Evolutionary conservation across 2,113 vertebrate genomes (phyloP).

Genomic region (Nettapus auritus): DNA sequence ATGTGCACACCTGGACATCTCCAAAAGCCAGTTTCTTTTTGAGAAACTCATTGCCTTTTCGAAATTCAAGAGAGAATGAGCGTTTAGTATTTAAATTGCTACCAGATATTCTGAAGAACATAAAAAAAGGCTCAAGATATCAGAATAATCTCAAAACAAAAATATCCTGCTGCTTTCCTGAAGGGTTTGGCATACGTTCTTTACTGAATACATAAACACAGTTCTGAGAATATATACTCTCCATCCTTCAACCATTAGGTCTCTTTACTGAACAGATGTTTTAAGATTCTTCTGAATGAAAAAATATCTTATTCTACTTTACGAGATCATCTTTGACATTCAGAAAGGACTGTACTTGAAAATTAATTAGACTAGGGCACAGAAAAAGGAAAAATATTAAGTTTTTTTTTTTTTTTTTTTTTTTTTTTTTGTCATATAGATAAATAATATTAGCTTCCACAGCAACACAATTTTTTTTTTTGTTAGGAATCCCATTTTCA

Average conservation of each 20-base stretch:
- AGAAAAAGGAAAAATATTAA: background rate
- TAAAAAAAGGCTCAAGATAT: background rate
- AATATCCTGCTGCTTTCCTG: slow-evolving; percentile 8
- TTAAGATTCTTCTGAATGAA: background rate
- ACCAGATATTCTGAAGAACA: background rate
- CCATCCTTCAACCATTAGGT: background rate
- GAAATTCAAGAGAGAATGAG: background rate
- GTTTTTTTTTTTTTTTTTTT: background rate
- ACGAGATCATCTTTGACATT: background rate
- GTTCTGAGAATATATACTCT: background rate
- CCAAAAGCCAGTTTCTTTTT: background rate
- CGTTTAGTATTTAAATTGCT: background rate
- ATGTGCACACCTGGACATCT: background rate
- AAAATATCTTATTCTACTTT: background rate
- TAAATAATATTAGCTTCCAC: background rate
- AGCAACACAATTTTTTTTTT: background rate
- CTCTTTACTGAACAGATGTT: background rate
- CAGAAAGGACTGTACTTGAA: background rate
- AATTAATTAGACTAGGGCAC: background rate
- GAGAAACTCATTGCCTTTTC: background rate
- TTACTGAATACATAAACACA: background rate
- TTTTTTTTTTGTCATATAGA: background rate
- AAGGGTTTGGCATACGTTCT: background rate
- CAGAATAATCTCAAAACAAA: slow-evolving; percentile 18
- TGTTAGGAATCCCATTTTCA: background rate